Evolutionary conservation across 2,797 vertebrate species (phyloP), one percentile per base, ranked within the genome.

Genomic region (Macropodus opercularis): DNA sequence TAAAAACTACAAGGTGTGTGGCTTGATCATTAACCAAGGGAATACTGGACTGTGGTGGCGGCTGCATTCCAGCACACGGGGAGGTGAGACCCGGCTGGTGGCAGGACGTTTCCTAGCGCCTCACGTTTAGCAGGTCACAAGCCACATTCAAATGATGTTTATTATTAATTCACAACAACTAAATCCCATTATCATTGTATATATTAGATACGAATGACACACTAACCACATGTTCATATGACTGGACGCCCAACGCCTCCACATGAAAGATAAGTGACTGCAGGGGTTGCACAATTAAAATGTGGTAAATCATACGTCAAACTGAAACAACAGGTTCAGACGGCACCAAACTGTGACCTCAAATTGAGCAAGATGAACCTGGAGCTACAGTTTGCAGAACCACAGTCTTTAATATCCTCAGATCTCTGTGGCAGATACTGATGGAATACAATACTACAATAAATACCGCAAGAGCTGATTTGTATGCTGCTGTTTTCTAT

Each of bases 21-120:
- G 84, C 63, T 87, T 22, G 66, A 87, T 87, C 24, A 85, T 89
- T 87, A 89, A 88, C 87, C 13, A 53, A 22, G 26, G 36, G 42
- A 51, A 38, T 6, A 54, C 17, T 36, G 69, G 76, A 81, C 80
- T 82, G 72, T 47, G 41, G 38, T 3, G 5, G 38, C 46, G 52
- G 52, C 42, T 49, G 50, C 63, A 75, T 80, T 78, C 66, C 51
- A 53, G 46, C 42, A 51, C 42, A 51, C 8, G 29, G 24, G 39
- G 56, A 59, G 17, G 34, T 64, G 46, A 1, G 19, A 15, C 29
- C 56, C n/a, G 12, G 38, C 31, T 23, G 26, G 55, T 0, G 5
- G 19, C n/a, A 17, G 12, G 23, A 66, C 31, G 55, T 21, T 17
- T 41, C 44, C 9, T 27, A 39, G 29, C 15, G 35, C 14, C 26